phyloP scores from a whole-genome alignment of 1,140 invertebrate genomes.

The Dreissena polymorpha region DNA sequence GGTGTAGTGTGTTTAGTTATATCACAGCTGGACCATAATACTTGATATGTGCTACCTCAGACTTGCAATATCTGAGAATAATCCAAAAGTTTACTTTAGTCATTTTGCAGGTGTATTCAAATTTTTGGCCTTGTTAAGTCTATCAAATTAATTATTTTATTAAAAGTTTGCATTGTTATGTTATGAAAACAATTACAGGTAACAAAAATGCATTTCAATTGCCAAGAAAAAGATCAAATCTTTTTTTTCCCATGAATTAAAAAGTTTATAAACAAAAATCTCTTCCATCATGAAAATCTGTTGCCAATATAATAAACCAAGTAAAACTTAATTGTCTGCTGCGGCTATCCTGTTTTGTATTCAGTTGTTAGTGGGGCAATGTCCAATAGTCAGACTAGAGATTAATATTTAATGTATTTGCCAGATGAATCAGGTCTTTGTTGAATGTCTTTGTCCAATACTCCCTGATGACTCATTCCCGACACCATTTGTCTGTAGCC shows the following conservation, averaged over 20 bases:
- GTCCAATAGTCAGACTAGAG: constrained; percentile 46
- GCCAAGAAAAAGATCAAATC: neutral
- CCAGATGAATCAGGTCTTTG: constrained; percentile 47
- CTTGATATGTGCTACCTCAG: constrained; percentile 45
- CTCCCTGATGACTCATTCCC: constrained; percentile 31
- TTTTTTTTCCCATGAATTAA: neutral
- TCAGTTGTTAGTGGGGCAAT: constrained; percentile 4
- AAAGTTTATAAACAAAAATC: too few relatives aligned
- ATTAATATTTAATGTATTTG: constrained; percentile 49
- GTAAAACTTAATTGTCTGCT: neutral
- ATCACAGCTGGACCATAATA: constrained; percentile 42
- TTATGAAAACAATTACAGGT: too few relatives aligned
- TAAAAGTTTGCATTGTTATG: too few relatives aligned
- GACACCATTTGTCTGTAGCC: constrained; percentile 31
- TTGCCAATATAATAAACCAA: neutral
- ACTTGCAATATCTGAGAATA: constrained; percentile 21
- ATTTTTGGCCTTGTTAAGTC: neutral
- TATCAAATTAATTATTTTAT: too few relatives aligned
- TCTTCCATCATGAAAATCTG: neutral
- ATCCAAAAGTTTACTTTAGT: constrained; percentile 31
- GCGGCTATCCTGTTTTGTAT: too few relatives aligned
- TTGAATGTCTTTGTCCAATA: constrained; percentile 43
- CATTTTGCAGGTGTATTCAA: neutral
- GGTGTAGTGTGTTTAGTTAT: constrained; percentile 38
- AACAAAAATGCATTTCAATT: too few relatives aligned